phyloP scores from a whole-genome alignment of 1,140 invertebrate genomes.

The Macrosteles quadrilineatus region DNA sequence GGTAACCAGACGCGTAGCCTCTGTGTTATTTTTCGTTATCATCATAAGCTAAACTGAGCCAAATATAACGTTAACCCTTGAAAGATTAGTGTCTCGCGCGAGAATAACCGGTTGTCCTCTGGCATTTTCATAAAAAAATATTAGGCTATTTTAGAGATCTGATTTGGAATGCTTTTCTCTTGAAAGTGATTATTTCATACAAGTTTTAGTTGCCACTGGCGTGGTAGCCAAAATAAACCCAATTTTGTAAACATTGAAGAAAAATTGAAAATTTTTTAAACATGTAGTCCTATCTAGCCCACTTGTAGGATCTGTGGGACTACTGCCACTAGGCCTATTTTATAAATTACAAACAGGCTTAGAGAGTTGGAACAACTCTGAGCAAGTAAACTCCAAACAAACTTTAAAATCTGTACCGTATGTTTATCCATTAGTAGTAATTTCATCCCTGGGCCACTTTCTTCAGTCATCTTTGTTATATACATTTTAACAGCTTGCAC shows the following conservation, averaged over 20 bases:
- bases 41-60: too few relatives aligned
- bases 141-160: too few relatives aligned
- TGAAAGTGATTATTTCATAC: too few relatives aligned
- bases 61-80: too few relatives aligned
- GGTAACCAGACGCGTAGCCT: too few relatives aligned
- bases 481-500: slow-evolving; percentile 91
- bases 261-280: not conserved
- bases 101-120: too few relatives aligned
- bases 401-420: slow-evolving; percentile 66
- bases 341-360: not conserved
- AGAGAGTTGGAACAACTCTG: not conserved
- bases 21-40: too few relatives aligned
- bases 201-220: too few relatives aligned
- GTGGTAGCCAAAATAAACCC: too few relatives aligned
- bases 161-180: too few relatives aligned
- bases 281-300: not conserved
- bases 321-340: not conserved
- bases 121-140: too few relatives aligned
- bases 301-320: not conserved
- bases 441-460: slow-evolving; percentile 98
- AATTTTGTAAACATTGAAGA: not conserved
- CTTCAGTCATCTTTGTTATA: slow-evolving; percentile 96
- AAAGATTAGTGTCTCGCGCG: too few relatives aligned
- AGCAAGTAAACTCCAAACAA: not conserved
- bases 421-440: slow-evolving; percentile 97